These are phyloP conservation scores for Epizoanthus illoricatus DNA, from an alignment of 92 coral and sea anemone species.

Conservation along the genomic window DNA sequence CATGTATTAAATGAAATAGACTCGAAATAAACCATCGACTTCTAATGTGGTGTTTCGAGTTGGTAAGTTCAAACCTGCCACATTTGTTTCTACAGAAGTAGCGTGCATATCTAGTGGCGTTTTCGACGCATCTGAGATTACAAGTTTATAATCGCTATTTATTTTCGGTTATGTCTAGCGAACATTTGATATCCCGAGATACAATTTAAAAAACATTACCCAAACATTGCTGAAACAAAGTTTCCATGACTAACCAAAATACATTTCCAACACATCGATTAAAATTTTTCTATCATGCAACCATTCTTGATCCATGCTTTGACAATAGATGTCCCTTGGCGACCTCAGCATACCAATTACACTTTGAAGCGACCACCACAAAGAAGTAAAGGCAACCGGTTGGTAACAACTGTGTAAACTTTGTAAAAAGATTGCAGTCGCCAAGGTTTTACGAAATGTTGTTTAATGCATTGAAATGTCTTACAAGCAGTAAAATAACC, in stretches of 20 bases:
- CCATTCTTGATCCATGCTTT: not conserved
- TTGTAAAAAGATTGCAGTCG: not conserved
- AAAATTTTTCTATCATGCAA: not conserved
- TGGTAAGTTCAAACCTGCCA: not conserved
- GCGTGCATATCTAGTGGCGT: not conserved
- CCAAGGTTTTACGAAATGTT: not conserved
- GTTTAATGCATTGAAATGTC: not conserved
- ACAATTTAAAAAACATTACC: not conserved
- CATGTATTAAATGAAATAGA: not conserved
- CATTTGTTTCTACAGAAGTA: not conserved
- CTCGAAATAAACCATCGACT: not conserved
- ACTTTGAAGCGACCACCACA: constrained; percentile 14
- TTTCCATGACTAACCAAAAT: not conserved
- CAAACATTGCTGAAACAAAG: not conserved
- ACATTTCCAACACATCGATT: not conserved
- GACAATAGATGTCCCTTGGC: not conserved
- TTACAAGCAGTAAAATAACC: not conserved
- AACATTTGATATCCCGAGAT: not conserved
- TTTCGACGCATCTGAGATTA: not conserved
- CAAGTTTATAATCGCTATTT: not conserved
- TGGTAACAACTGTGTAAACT: constrained; percentile 33
- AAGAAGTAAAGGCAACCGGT: not conserved
- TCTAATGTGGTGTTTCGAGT: not conserved
- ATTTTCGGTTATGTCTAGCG: not conserved
- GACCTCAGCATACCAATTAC: not conserved